Conservation (phyloP, 2,113 vertebrate genomes). For the Brienomyrus brachyistius region DNA sequence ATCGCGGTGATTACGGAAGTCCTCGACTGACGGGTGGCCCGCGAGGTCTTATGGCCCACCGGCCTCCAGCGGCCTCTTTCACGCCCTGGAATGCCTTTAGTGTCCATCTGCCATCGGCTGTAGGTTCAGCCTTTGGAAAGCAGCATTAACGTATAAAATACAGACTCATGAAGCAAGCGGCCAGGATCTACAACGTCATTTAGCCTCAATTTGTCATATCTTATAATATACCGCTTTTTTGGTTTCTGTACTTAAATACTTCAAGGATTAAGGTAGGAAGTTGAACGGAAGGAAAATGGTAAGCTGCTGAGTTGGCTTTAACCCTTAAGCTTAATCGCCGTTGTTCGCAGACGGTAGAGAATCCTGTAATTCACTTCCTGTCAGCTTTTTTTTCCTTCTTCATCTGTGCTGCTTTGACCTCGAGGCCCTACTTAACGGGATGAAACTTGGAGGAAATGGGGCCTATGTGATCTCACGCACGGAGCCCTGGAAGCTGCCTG, state of each 20-base stretch:
- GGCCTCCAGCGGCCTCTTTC: neutral
- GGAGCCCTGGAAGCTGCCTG: constrained; percentile 20
- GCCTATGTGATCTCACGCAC: constrained; percentile 27
- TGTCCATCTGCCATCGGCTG: neutral
- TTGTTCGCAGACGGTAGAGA: constrained; percentile 43
- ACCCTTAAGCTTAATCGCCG: constrained; percentile 44
- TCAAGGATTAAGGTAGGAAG: neutral
- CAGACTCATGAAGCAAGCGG: neutral
- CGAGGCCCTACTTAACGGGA: constrained; percentile 14
- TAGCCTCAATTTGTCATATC: neutral
- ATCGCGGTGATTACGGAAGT: neutral
- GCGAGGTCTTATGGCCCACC: no score
- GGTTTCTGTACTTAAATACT: neutral
- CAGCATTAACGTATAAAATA: neutral
- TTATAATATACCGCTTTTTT: neutral
- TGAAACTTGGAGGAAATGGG: constrained; percentile 32
- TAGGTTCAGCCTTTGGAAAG: neutral
- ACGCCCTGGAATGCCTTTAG: neutral
- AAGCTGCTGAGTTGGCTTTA: neutral
- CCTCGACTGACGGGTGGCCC: neutral
- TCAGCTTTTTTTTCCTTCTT: neutral
- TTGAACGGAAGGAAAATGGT: constrained; percentile 19
- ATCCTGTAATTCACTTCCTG: constrained; percentile 29
- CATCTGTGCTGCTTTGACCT: neutral
- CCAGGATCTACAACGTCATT: neutral